Base-by-base conservation (phyloP, 92 coral and sea anemone genomes). In the Blastomussa wellsi region DNA sequence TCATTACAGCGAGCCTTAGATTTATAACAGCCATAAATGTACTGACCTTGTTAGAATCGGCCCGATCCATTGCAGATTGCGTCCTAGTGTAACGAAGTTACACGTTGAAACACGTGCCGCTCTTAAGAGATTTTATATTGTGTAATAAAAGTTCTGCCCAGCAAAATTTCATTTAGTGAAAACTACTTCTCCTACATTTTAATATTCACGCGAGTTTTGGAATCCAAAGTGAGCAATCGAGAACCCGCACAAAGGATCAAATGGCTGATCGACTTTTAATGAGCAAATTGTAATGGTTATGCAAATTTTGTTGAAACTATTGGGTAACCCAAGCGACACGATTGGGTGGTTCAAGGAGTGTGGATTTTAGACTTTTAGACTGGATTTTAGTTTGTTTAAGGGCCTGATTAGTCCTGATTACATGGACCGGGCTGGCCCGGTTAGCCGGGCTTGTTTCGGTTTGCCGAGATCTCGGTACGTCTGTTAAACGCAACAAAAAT, bases 251-350 rank as follows among this genome's bases (percentile, higher is more conserved):
- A 17, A 0, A 3, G 4, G 3, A 7, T 76, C 13, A 76, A 57
- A 32, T 19, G 22, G 38, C 26, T 83, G 87, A 83, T 83, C 60
- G 75, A 41, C 57, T 83, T 73, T 72, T 74, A 72, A 83, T 57
- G 19, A 67, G 55, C 48, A 72, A n/a, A 38, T 37, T 26, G 35
- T 33, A 15, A 15, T 19, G 44, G 35, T 62, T 83, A 75, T 83
- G 87, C 74, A 74, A 83, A 83, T 83, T 65, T 26, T 72, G n/a
- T 41, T 38, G 72, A 59, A 75, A 41, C 10, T 42, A 52, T 57
- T 57, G 65, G 86, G 47, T 33, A 44, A 74, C 72, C 10, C 35
- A 57, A 41, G 33, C 32, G 87, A 26, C 62, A 74, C 74, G 87
- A 62, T 83, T 59, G 73, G 48, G 65, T 83, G 74, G 60, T 59